Evolutionary conservation across 2,113 vertebrate species (phyloP).

Genomic region (Lichenostomus cassidix): DNA sequence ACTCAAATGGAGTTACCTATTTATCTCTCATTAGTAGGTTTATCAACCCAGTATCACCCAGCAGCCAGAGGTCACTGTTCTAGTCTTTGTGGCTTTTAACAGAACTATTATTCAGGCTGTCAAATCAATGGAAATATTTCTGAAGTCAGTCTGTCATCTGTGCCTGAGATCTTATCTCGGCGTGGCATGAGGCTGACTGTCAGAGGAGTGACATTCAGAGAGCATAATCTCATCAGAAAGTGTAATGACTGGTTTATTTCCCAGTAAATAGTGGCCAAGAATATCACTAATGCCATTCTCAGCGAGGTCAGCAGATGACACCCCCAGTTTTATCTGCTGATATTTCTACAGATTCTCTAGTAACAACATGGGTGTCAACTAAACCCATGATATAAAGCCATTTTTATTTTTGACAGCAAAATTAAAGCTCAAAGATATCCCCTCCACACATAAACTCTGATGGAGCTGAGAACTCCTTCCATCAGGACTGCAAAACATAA

Average conservation of each 20-base stretch:
- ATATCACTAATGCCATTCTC: neutral
- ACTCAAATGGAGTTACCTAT: neutral
- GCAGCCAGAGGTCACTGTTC: slow-evolving; percentile 10
- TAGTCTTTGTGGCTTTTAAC: neutral
- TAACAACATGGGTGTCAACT: neutral
- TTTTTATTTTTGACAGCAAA: neutral
- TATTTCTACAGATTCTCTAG: neutral
- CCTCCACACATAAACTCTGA: neutral
- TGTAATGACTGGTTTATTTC: slow-evolving; percentile 35
- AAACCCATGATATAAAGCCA: neutral
- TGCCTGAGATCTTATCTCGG: slow-evolving; percentile 5
- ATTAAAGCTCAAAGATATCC: neutral
- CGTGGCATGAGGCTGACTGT: neutral
- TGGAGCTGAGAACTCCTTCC: neutral
- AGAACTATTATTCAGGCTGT: slow-evolving; percentile 26
- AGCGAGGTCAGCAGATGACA: slow-evolving; percentile 7
- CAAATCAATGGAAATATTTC: slow-evolving; percentile 23
- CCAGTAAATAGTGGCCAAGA: slow-evolving; percentile 21
- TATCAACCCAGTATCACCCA: neutral
- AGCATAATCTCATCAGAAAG: slow-evolving; percentile 30
- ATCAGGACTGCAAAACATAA: neutral
- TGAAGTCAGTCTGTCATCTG: slow-evolving; percentile 29
- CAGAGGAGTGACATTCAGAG: slow-evolving; percentile 39
- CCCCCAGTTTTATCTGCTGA: neutral
- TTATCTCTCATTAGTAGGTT: slow-evolving; percentile 35